Evolutionary conservation across 1,140 invertebrate species (phyloP), one percentile per base, ranked within the genome.

Genomic region (Himalopsyche phryganea): DNA sequence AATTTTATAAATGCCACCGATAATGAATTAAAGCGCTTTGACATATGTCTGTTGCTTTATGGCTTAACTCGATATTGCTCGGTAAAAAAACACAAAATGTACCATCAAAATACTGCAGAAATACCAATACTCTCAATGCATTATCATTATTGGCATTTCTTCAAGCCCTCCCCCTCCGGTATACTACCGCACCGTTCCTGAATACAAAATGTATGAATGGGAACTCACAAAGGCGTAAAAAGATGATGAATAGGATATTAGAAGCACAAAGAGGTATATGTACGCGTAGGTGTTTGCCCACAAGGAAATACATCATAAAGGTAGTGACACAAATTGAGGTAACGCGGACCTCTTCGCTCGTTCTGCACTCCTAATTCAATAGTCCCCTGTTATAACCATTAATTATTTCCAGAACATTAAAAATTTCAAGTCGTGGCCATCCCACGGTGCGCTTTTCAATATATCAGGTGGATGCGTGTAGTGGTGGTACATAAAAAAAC

Each of bases 331-430:
- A 63, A 63, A 60, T 59, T 63, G 61, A 63, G 61, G 53, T 59
- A 60, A 54, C 38, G 47, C 18, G 28, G 54, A 50, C 62, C 53
- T 57, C 56, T 32, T 54, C 50, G 40, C 35, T 32, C 56, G 19
- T 58, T 60, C 58, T 58, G 58, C 58, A 58, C 58, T 64, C 52
- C 62, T 64, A 58, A 64, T 64, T 64, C 62, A 64, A 64, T 64
- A 58, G 58, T 20, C 53, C 58, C 61, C 54, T 49, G 45, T 18
- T 45, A 51, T 15, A 42, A 64, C 53, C 58, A 64, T 64, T 64
- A 64, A 64, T 64, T 64, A 64, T 59, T 63, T 63, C 58, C 50
- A 50, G 42, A 56, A 59, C 61, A 52, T 63, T 59, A 59, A 63
- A 63, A 63, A 59, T 52, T 56, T 54, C 33, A 49, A 58, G 51